These are phyloP conservation scores for Theretra japonica DNA, from an alignment of 2,888 invertebrate species.

Conservation along the genomic window DNA sequence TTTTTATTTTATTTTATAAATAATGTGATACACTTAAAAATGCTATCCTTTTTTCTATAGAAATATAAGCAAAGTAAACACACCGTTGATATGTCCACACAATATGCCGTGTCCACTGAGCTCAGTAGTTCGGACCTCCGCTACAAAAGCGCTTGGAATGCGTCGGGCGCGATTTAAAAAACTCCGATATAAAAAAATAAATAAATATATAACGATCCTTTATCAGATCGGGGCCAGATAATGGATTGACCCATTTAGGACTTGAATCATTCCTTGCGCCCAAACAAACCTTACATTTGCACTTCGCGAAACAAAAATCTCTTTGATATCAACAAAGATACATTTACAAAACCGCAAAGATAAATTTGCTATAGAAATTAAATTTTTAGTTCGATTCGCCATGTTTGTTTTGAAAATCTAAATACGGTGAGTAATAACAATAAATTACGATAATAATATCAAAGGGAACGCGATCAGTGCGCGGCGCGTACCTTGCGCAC, in stretches of 20 bases:
- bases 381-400: slow-evolving; percentile 12
- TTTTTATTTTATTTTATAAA: too few relatives aligned
- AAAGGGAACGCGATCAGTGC: background rate
- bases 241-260: slow-evolving; percentile 80
- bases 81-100: too few relatives aligned
- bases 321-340: background rate
- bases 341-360: background rate
- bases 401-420: slow-evolving; percentile 56
- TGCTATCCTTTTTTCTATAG: too few relatives aligned
- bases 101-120: slow-evolving; percentile 49
- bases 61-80: too few relatives aligned
- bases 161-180: slow-evolving; percentile 60
- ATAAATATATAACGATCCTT: slow-evolving; percentile 70
- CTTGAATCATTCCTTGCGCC: slow-evolving; percentile 72
- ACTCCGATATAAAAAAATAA: slow-evolving; percentile 56
- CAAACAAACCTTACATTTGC: slow-evolving; percentile 44
- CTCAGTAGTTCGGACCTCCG: slow-evolving; percentile 42
- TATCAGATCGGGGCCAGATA: slow-evolving; percentile 79
- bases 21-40: too few relatives aligned
- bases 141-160: slow-evolving; percentile 64
- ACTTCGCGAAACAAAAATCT: background rate
- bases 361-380: slow-evolving; percentile 39
- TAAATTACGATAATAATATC: slow-evolving; percentile 46
- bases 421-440: slow-evolving; percentile 52
- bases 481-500: background rate